These are phyloP conservation scores for Agrotis puta DNA, from an alignment of 2,888 invertebrate species.

Conservation along the genomic window DNA sequence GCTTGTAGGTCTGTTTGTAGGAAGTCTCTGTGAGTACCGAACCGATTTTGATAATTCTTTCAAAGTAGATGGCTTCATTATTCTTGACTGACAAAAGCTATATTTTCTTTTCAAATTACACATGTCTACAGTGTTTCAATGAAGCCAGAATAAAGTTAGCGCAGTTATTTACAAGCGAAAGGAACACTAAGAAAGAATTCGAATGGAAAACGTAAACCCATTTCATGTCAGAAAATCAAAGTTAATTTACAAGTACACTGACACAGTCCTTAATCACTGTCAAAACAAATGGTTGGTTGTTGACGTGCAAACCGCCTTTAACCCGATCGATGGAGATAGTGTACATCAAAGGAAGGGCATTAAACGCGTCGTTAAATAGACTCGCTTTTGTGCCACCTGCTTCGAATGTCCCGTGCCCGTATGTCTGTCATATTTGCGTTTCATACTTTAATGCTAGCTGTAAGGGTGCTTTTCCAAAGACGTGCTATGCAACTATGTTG, in stretches of 20 bases:
- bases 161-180: too few relatives aligned
- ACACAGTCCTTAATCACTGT: conserved; percentile 44
- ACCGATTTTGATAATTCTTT: too few relatives aligned
- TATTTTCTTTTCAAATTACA: too few relatives aligned
- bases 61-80: too few relatives aligned
- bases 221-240: conserved; percentile 34
- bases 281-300: conserved; percentile 43
- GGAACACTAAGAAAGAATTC: conserved; percentile 1
- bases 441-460: conserved; percentile 18
- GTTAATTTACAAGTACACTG: conserved; percentile 38
- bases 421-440: conserved; percentile 45
- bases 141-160: too few relatives aligned
- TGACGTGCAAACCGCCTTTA: conserved; percentile 45
- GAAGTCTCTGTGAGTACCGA: too few relatives aligned
- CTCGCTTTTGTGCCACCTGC: conserved; percentile 64
- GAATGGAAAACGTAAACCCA: conserved; percentile 11
- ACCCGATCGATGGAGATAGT: conserved; percentile 51
- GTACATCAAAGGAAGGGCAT: conserved; percentile 72
- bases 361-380: conserved; percentile 68
- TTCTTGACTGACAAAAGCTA: too few relatives aligned
- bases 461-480: background rate
- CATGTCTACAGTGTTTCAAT: too few relatives aligned
- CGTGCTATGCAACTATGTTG: too few relatives aligned
- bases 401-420: conserved; percentile 32
- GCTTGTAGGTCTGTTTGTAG: too few relatives aligned